phyloP scores from a whole-genome alignment of 2,113 vertebrate genomes.

The Regulus satrapa region DNA sequence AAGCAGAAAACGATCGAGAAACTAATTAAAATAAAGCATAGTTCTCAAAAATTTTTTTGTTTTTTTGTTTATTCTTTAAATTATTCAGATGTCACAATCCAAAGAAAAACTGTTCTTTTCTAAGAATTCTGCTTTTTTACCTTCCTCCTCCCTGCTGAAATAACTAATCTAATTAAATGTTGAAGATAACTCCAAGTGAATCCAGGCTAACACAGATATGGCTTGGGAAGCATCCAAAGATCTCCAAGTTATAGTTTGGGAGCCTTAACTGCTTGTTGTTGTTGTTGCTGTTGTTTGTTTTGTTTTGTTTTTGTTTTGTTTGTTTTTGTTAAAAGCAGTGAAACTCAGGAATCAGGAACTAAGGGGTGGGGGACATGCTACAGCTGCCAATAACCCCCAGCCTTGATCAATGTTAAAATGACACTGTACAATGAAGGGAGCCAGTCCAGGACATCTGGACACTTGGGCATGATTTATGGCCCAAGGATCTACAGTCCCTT shows the following conservation, averaged over 20 bases:
- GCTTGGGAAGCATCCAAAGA: constrained; percentile 6
- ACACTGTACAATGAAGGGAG: not conserved
- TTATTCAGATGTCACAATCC: constrained; percentile 58
- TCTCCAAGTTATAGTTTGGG: not conserved
- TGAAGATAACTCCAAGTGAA: constrained; percentile 26
- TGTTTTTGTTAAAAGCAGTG: not conserved
- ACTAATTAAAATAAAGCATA: constrained; percentile 69
- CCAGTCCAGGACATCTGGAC: not conserved
- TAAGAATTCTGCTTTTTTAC: constrained; percentile 37
- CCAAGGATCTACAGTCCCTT: not conserved
- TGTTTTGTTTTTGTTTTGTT: too few species aligned
- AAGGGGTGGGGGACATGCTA: not conserved
- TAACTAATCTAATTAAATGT: constrained; percentile 61
- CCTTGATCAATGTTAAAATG: not conserved
- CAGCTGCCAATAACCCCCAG: not conserved
- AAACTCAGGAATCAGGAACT: not conserved
- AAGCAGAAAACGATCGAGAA: constrained; percentile 65
- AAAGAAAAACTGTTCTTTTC: constrained; percentile 25
- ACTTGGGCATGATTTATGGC: not conserved
- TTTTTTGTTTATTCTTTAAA: too few species aligned
- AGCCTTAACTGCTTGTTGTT: too few species aligned
- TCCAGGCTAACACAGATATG: not conserved
- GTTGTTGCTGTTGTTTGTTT: too few species aligned
- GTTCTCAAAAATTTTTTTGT: constrained; percentile 59
- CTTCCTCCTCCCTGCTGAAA: constrained; percentile 24